Percentiles rank a stretch among this genome's conserved stretches.
Conservation (phyloP, 2,113 vertebrate species). For the Hydrochoerus hydrochaeris region DNA sequence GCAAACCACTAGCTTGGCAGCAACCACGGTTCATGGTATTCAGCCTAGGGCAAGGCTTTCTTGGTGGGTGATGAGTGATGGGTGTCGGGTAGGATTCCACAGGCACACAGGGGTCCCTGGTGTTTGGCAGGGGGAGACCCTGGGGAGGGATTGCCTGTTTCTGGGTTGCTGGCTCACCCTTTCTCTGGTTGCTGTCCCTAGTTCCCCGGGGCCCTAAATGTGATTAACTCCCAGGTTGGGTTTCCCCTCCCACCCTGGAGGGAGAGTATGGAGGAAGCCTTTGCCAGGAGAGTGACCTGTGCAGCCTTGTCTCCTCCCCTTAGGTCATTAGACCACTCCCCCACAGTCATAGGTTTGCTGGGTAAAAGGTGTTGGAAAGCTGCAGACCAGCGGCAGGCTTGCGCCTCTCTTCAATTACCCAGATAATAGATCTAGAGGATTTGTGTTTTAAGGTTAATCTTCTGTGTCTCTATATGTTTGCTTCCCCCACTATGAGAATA, state of each 20-base stretch:
- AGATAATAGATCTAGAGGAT: not conserved
- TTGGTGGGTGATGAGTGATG: not conserved
- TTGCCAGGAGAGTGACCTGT: not conserved
- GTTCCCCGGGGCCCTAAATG: not conserved
- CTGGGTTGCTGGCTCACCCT: not conserved
- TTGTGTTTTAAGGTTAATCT: not conserved
- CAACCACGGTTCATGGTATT: not conserved
- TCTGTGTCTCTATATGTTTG: not conserved
- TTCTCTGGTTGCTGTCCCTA: not conserved
- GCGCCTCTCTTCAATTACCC: not conserved
- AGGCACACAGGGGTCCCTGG: not conserved
- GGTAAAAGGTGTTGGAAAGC: not conserved
- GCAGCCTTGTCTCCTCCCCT: not conserved
- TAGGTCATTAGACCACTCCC: not conserved
- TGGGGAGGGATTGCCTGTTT: not conserved
- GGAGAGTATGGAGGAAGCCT: not conserved
- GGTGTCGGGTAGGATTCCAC: not conserved
- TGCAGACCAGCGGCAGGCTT: not conserved
- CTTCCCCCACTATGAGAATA: not conserved
- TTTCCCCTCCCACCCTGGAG: not conserved
- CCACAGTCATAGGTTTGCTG: not conserved
- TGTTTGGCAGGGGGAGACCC: not conserved
- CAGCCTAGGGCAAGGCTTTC: not conserved
- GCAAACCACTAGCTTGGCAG: not conserved
- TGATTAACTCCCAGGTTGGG: not conserved